Conservation (phyloP, 2,113 vertebrate species). For the Brachionichthys hirsutus region DNA sequence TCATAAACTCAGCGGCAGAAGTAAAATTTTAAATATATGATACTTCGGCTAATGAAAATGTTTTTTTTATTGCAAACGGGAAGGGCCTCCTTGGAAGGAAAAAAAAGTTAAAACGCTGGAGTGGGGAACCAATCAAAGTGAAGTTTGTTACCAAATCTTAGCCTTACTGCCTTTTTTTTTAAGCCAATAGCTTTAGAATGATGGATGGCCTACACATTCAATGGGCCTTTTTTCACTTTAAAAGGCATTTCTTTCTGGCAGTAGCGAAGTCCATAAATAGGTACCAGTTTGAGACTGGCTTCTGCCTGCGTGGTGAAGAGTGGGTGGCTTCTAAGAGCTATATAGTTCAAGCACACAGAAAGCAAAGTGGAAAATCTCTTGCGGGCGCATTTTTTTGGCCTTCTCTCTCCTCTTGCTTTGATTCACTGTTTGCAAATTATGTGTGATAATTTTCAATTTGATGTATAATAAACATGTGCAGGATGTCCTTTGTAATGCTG, state of each 20-base stretch:
- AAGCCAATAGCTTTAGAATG: conserved; percentile 71
- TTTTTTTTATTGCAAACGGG: conserved; percentile 7
- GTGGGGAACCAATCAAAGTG: conserved; percentile 55
- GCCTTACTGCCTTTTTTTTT: conserved; percentile 64
- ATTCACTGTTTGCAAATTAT: conserved; percentile 47
- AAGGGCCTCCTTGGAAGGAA: conserved; percentile 28
- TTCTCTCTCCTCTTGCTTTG: conserved; percentile 32
- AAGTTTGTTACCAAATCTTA: conserved; percentile 67
- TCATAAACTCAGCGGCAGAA: conserved; percentile 8
- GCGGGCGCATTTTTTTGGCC: conserved; percentile 61
- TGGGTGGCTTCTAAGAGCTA: conserved; percentile 75
- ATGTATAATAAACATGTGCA: conserved; percentile 64
- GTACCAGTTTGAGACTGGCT: conserved; percentile 74
- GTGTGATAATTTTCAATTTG: conserved; percentile 62
- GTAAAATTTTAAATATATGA: conserved; percentile 7
- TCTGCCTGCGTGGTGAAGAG: conserved; percentile 65
- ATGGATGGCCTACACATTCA: conserved; percentile 71
- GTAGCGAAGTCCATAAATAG: conserved; percentile 76
- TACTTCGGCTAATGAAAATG: conserved; percentile 26
- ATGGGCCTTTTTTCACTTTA: conserved; percentile 55
- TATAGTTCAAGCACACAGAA: conserved; percentile 61
- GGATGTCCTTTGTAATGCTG: conserved; percentile 41
- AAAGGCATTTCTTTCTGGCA: conserved; percentile 74
- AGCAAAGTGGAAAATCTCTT: conserved; percentile 67
- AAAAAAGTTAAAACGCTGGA: conserved; percentile 42